These are phyloP conservation scores for Serripes groenlandicus DNA, from an alignment of 2,888 invertebrate genomes.

Conservation along the genomic window DNA sequence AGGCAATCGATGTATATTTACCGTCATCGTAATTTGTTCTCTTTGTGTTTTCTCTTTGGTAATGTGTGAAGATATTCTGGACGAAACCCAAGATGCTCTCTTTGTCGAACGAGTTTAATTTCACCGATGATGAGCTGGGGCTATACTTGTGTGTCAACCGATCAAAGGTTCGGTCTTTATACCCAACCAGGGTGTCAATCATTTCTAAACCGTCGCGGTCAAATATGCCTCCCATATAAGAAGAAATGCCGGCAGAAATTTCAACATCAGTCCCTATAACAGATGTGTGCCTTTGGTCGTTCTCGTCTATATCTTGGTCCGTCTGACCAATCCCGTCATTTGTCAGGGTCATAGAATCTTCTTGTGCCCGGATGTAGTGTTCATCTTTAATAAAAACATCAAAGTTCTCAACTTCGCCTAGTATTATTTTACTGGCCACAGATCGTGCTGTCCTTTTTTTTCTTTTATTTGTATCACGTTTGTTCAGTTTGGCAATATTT, in stretches of 20 bases:
- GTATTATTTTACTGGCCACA: no score
- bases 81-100: slow-evolving; percentile 1
- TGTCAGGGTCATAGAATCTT: neutral
- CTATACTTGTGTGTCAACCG: neutral
- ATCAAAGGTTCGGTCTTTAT: neutral
- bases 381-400: no score
- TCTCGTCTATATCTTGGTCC: neutral
- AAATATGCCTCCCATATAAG: neutral
- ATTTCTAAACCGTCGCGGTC: neutral
- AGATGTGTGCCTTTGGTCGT: neutral
- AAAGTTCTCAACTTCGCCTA: no score
- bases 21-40: slow-evolving; percentile 15
- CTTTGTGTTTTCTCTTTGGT: neutral
- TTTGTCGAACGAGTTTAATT: slow-evolving; percentile 23
- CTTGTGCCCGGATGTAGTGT: no score
- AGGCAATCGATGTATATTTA: no score
- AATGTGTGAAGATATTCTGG: neutral
- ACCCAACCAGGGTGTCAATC: neutral
- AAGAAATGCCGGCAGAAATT: neutral
- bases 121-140: neutral
- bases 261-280: neutral
- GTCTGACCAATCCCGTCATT: neutral
- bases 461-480: no score
- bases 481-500: no score
- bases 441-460: no score